phyloP scores from a whole-genome alignment of 2,888 invertebrate genomes.

The Neoascia interrupta region DNA sequence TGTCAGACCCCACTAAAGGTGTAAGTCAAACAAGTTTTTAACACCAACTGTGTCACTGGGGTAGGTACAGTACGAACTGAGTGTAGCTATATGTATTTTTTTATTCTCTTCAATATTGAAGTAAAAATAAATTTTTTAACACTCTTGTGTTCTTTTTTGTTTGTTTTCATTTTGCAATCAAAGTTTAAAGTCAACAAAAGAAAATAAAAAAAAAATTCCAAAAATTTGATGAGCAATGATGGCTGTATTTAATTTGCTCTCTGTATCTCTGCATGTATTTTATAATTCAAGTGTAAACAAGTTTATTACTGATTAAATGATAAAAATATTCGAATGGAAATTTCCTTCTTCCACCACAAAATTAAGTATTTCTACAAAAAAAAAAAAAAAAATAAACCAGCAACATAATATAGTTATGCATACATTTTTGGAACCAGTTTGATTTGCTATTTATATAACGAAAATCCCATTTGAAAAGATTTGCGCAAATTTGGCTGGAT shows the following conservation, averaged over 20 bases:
- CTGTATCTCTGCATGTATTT: not conserved
- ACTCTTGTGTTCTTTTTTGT: not conserved
- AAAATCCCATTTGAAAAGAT: not conserved
- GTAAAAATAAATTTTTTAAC: too few relatives aligned
- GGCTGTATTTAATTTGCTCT: not conserved
- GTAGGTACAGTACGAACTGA: constrained; percentile 44
- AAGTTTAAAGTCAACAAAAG: not conserved
- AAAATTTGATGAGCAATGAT: too few relatives aligned
- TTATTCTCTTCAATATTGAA: too few relatives aligned
- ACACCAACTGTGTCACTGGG: constrained; percentile 62
- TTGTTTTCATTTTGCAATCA: not conserved
- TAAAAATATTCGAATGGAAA: constrained; percentile 62
- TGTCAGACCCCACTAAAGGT: constrained; percentile 15
- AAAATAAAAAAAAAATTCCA: not conserved
- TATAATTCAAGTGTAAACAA: constrained; percentile 31
- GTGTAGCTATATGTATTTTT: not conserved
- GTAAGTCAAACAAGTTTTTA: constrained; percentile 59
- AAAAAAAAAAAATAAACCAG: not conserved
- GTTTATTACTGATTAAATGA: constrained; percentile 53
- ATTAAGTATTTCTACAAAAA: constrained; percentile 4
- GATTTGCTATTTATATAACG: constrained; percentile 13
- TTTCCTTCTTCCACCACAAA: constrained; percentile 35
- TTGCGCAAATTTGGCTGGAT: constrained; percentile 29
- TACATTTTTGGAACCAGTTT: constrained; percentile 38
- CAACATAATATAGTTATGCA: too few relatives aligned